Evolutionary conservation across 2,113 vertebrate genomes (phyloP), one percentile per base, ranked within the genome.

Genomic region (Rallus limicola): DNA sequence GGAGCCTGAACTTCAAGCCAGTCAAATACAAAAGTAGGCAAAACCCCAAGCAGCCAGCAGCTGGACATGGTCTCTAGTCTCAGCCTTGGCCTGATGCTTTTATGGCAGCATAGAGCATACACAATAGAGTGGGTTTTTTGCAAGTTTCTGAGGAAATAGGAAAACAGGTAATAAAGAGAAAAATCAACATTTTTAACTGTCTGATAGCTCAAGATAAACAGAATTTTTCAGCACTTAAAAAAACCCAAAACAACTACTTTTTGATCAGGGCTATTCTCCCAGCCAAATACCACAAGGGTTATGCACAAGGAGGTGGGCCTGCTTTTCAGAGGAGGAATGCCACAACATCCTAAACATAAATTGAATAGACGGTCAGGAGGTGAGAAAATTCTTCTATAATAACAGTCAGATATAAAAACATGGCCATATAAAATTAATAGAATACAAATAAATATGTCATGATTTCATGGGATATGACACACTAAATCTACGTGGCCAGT

Each of bases 21-120:
- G 56, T 34, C 46, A 78, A 50, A 93, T 21, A 77, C 2, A 63
- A 67, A 82, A 63, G 12, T 0, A 40, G 34, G 64, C n/a, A 88
- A 80, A 80, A 12, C 16, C 36, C 65, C 0, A 0, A 83, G 79
- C 55, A 74, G 65, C 13, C 1, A 0, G 28, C 50, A 92, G n/a
- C 40, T 60, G 87, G 58, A 58, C 26, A 38, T 0, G 2, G 10
- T 34, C 68, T 42, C 59, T 18, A 19, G 13, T 55, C 60, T 63
- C 76, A 65, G 55, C 44, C 59, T 55, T 74, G 23, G 52, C 26
- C 59, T 52, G 34, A 3, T 0, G 0, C 5, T 82, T 48, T 21
- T 13, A 11, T 29, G 23, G 40, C 28, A 14, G 4, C 1, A 4
- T 4, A 36, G 16, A 71, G 20, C 24, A 68, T 23, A 29, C 65